phyloP scores from a whole-genome alignment of 2,797 vertebrate genomes.

The Loris lydekkerianus region DNA sequence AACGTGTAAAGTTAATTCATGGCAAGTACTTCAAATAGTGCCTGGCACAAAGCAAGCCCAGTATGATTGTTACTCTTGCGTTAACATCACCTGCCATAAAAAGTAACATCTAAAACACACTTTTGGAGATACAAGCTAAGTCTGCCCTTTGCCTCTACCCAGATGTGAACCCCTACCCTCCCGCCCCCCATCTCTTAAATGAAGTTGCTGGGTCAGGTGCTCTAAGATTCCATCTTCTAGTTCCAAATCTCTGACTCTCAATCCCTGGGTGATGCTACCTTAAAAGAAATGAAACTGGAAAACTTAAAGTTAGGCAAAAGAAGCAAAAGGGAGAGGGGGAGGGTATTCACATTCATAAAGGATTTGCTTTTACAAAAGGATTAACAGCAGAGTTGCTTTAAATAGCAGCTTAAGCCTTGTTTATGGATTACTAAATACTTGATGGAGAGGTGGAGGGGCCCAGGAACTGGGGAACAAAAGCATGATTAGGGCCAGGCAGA shows the following conservation, averaged over 20 bases:
- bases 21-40: not conserved
- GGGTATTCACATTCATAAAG: slow-evolving; percentile 53
- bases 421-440: slow-evolving; percentile 72
- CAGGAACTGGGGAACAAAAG: not conserved
- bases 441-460: slow-evolving; percentile 24
- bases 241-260: not conserved
- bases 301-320: not conserved
- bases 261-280: not conserved
- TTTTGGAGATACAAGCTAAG: not conserved
- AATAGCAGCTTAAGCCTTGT: slow-evolving; percentile 79
- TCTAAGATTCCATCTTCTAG: not conserved
- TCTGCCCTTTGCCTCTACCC: not conserved
- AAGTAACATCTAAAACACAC: not conserved
- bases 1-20: not conserved
- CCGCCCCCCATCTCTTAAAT: not conserved
- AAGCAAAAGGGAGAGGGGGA: not conserved
- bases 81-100: not conserved
- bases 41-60: not conserved
- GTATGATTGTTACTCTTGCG: not conserved
- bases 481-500: not conserved
- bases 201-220: not conserved
- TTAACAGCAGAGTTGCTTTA: slow-evolving; percentile 76
- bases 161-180: not conserved
- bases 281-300: not conserved
- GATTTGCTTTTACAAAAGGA: slow-evolving; percentile 75